A percentile compares a stretch with the other conserved stretches of the same genome.
phyloP scores from a whole-genome alignment of 2,888 invertebrate species.

The Leptodirus hochenwartii region DNA sequence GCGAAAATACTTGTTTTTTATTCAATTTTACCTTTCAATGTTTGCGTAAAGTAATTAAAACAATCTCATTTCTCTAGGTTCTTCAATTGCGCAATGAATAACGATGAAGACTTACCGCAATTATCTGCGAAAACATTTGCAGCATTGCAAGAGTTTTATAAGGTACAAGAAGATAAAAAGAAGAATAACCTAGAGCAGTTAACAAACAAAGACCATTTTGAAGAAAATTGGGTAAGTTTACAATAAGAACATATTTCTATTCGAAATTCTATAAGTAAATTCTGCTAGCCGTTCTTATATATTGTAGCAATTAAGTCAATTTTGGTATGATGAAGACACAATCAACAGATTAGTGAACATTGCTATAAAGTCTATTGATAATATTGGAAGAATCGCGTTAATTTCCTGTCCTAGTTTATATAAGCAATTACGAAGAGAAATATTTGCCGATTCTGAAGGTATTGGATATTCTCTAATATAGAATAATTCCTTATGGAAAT shows the following conservation, averaged over 20 bases:
- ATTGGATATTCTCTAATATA: constrained; percentile 12
- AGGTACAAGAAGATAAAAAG: constrained; percentile 50
- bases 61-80: too few species aligned
- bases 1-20: too few species aligned
- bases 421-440: constrained; percentile 37
- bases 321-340: constrained; percentile 86
- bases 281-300: constrained; percentile 9
- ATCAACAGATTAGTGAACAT: constrained; percentile 51
- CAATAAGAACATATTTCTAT: not conserved
- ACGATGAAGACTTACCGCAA: constrained; percentile 42
- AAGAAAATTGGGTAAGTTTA: constrained; percentile 62
- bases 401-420: constrained; percentile 82
- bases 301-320: constrained; percentile 86
- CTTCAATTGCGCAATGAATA: too few species aligned
- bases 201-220: too few species aligned
- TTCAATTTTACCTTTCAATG: too few species aligned
- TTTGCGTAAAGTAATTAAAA: too few species aligned
- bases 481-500: too few species aligned
- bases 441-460: constrained; percentile 32
- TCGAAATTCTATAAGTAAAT: not conserved
- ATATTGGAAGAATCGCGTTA: constrained; percentile 52
- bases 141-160: constrained; percentile 60
- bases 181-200: too few species aligned
- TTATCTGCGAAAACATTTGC: constrained; percentile 53
- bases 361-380: constrained; percentile 34